These are phyloP conservation scores for Cricetomys ansorgei DNA, from an alignment of 2,113 vertebrate species.

Conservation along the genomic window DNA sequence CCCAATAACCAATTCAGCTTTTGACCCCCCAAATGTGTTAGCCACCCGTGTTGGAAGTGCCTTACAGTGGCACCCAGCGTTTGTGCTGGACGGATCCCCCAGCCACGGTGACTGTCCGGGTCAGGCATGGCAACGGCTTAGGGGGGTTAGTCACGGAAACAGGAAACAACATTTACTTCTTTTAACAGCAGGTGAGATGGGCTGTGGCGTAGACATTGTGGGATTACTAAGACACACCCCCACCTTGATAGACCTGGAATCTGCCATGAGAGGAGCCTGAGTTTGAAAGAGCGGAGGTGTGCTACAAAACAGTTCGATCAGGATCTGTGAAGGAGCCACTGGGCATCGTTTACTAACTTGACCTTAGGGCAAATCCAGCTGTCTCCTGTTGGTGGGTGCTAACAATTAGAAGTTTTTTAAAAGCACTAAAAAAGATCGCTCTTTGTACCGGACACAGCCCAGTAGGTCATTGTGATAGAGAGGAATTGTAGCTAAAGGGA, in stretches of 20 bases:
- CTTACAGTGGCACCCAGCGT: neutral
- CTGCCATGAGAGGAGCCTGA: neutral
- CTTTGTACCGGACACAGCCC: neutral
- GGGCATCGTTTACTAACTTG: neutral
- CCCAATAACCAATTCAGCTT: neutral
- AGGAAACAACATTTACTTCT: neutral
- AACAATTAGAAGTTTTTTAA: neutral
- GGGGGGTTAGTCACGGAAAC: neutral
- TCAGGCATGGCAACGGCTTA: neutral
- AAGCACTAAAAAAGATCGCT: neutral
- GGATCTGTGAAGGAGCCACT: rapidly evolving
- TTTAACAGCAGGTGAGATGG: neutral
- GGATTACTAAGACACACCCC: neutral
- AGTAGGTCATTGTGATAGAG: neutral
- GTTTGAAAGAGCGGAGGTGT: neutral
- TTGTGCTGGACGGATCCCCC: neutral
- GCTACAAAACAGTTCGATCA: rapidly evolving
- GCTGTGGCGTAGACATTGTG: neutral
- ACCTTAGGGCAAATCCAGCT: neutral
- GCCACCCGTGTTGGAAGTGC: rapidly evolving
- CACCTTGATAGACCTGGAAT: neutral
- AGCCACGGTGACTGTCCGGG: neutral
- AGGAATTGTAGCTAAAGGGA: neutral
- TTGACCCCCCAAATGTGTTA: neutral
- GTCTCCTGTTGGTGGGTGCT: neutral